A percentile compares a stretch with the other conserved stretches of the same genome.
Conservation (phyloP, 2,113 vertebrate genomes). For the Lathamus discolor region DNA sequence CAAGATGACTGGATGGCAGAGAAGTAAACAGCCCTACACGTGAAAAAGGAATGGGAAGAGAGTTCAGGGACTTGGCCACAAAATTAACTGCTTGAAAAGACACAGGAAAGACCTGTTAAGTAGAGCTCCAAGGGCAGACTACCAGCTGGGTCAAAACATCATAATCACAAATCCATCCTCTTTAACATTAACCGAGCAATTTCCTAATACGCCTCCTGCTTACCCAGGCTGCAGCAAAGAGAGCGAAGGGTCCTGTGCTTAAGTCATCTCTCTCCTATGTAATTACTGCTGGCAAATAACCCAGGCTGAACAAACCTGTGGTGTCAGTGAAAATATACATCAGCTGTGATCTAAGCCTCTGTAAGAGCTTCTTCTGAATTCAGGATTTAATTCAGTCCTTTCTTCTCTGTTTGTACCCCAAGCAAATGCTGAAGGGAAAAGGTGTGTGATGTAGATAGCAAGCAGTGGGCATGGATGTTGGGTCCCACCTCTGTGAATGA, state of each 20-base stretch:
- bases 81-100: constrained; percentile 56
- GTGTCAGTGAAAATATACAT: background rate
- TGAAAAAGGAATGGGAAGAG: constrained; percentile 44
- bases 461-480: accelerated
- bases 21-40: constrained; percentile 47
- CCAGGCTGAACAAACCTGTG: background rate
- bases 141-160: constrained; percentile 37
- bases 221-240: background rate
- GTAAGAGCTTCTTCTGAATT: background rate
- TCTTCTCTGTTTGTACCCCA: background rate
- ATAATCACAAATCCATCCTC: constrained; percentile 59
- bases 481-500: background rate
- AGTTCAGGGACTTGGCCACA: constrained; percentile 68
- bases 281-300: background rate
- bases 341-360: accelerated
- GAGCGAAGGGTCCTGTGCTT: accelerated
- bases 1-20: constrained; percentile 55
- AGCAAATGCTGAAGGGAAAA: accelerated
- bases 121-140: constrained; percentile 56
- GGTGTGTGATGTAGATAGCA: accelerated
- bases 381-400: background rate
- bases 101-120: constrained; percentile 52
- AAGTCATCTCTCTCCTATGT: background rate
- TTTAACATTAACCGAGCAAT: background rate
- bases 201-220: background rate